Percentiles rank a stretch among this genome's conserved stretches.
phyloP scores from a whole-genome alignment of 2,888 invertebrate species.

The Rhimphoctona megacephalus region DNA sequence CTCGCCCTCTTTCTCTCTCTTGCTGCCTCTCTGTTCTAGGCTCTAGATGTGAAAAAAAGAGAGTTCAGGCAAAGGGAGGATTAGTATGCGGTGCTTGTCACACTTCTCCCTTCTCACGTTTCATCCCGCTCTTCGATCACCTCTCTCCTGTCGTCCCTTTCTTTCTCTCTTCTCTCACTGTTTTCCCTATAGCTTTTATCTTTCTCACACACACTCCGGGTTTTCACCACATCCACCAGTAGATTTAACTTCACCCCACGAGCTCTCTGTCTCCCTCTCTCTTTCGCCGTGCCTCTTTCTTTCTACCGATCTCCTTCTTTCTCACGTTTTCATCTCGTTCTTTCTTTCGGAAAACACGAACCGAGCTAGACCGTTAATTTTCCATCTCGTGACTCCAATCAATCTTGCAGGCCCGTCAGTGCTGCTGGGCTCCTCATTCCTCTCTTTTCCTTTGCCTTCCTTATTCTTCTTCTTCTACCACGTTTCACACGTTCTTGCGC shows the following conservation, averaged over 20 bases:
- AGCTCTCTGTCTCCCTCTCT: neutral
- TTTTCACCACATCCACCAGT: slow-evolving; percentile 6
- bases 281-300: neutral
- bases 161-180: slow-evolving; percentile 10
- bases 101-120: slow-evolving; percentile 74
- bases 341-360: slow-evolving; percentile 47
- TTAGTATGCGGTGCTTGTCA: slow-evolving; percentile 83
- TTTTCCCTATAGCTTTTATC: neutral
- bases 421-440: slow-evolving; percentile 73
- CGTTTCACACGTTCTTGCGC: slow-evolving; percentile 23
- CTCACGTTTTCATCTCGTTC: slow-evolving; percentile 35
- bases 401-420: slow-evolving; percentile 83
- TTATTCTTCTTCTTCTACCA: slow-evolving; percentile 12
- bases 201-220: slow-evolving; percentile 22
- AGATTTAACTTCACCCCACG: slow-evolving; percentile 27
- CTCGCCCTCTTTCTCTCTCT: neutral
- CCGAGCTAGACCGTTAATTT: slow-evolving; percentile 83
- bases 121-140: slow-evolving; percentile 67
- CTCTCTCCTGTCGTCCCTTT: slow-evolving; percentile 55
- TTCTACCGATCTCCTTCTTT: slow-evolving; percentile 22
- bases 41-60: slow-evolving; percentile 43
- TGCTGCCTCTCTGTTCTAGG: neutral
- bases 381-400: slow-evolving; percentile 84
- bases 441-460: neutral
- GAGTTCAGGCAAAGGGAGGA: slow-evolving; percentile 67